Percentiles rank a stretch among this genome's conserved stretches.
phyloP scores from a whole-genome alignment of 2,113 vertebrate species.

The Thamnaconus septentrionalis region DNA sequence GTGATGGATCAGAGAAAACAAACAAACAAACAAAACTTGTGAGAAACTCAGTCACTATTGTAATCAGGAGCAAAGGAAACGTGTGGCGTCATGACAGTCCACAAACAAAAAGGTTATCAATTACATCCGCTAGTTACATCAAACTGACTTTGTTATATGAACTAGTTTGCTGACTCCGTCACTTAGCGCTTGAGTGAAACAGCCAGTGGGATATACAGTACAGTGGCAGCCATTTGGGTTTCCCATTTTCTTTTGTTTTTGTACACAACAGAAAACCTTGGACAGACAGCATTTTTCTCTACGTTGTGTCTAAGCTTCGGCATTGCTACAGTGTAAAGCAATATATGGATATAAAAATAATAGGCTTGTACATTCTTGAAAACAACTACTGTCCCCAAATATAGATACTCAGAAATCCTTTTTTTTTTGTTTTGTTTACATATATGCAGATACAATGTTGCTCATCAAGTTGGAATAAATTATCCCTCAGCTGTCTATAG shows the following conservation, averaged over 20 bases:
- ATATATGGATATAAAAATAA: conserved; percentile 75
- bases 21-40: not conserved
- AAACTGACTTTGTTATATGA: conserved; percentile 40
- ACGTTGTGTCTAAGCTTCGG: conserved; percentile 50
- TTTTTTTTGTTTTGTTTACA: too few species aligned
- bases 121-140: conserved; percentile 49
- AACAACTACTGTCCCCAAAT: conserved; percentile 61
- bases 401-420: conserved; percentile 50
- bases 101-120: not conserved
- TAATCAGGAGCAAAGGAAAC: too few species aligned
- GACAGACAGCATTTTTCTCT: conserved; percentile 42
- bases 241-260: conserved; percentile 56
- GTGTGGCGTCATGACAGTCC: too few species aligned
- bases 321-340: conserved; percentile 69
- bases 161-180: conserved; percentile 40
- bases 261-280: conserved; percentile 44
- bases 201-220: conserved; percentile 55
- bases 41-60: not conserved
- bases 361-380: conserved; percentile 65
- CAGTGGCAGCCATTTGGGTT: conserved; percentile 44
- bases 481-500: too few species aligned
- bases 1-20: not conserved
- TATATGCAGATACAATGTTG: too few species aligned
- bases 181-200: conserved; percentile 34
- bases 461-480: too few species aligned